A percentile compares a stretch with the other conserved stretches of the same genome.
phyloP scores from a whole-genome alignment of 2,888 invertebrate species.

The Mimumesa dahlbomi region DNA sequence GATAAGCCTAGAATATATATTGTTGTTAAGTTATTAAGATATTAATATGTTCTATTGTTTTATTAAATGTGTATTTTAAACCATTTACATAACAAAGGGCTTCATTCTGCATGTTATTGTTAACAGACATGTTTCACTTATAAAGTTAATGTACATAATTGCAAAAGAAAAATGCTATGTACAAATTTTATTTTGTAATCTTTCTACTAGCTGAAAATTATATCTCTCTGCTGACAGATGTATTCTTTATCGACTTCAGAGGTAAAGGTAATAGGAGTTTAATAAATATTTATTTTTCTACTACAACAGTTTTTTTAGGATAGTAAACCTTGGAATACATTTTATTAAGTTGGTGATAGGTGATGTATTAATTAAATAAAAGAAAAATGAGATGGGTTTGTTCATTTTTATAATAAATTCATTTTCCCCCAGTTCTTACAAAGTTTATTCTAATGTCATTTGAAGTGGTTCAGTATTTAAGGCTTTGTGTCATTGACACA shows the following conservation, averaged over 20 bases:
- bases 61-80: slow-evolving; percentile 19
- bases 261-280: slow-evolving; percentile 51
- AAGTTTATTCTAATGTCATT: too few relatives aligned
- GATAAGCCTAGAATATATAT: slow-evolving; percentile 9
- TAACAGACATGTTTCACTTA: slow-evolving; percentile 20
- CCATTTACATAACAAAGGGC: too few relatives aligned
- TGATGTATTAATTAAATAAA: slow-evolving; percentile 25
- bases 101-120: slow-evolving; percentile 42
- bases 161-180: slow-evolving; percentile 9
- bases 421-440: too few relatives aligned
- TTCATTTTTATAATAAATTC: slow-evolving; percentile 15
- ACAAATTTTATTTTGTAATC: slow-evolving; percentile 42
- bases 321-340: slow-evolving; percentile 23
- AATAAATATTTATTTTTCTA: slow-evolving; percentile 34
- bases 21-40: slow-evolving; percentile 4
- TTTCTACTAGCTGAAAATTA: slow-evolving; percentile 44
- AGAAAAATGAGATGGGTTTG: slow-evolving; percentile 30
- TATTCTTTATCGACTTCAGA: slow-evolving; percentile 35
- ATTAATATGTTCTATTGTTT: slow-evolving; percentile 26
- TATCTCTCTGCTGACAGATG: slow-evolving; percentile 51
- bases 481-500: slow-evolving; percentile 24
- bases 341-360: slow-evolving; percentile 14
- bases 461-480: slow-evolving; percentile 21
- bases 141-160: slow-evolving; percentile 23
- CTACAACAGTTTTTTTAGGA: slow-evolving; percentile 14